Evolutionary conservation across 2,888 invertebrate genomes (phyloP).

Genomic region (Tolmerus cingulatus): DNA sequence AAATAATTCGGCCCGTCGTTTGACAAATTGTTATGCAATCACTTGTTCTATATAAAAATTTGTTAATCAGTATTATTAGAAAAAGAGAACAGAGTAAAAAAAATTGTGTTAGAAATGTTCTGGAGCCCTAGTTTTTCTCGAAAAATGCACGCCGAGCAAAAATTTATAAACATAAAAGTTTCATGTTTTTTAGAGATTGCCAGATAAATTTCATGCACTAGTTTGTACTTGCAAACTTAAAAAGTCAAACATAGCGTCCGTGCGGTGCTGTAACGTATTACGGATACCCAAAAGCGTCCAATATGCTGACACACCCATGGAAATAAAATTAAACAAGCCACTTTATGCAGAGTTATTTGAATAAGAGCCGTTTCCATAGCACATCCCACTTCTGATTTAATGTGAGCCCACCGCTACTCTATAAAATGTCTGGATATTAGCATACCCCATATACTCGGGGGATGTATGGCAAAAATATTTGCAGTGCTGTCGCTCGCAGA

Average conservation of each 20-base stretch:
- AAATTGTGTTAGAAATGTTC: too few relatives aligned
- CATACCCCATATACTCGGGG: not conserved
- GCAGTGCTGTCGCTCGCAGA: not conserved
- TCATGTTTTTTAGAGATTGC: too few relatives aligned
- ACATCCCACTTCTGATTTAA: not conserved
- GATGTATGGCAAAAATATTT: not conserved
- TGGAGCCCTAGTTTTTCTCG: too few relatives aligned
- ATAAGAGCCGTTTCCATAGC: not conserved
- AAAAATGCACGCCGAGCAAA: too few relatives aligned
- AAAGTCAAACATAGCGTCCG: not conserved
- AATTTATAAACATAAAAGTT: too few relatives aligned
- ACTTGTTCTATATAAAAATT: too few relatives aligned
- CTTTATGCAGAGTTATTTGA: not conserved
- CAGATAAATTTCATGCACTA: not conserved
- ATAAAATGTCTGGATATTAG: not conserved
- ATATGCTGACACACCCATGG: not conserved
- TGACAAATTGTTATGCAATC: too few relatives aligned
- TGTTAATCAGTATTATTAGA: too few relatives aligned
- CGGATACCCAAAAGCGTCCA: not conserved
- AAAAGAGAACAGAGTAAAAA: too few relatives aligned
- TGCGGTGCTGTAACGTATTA: not conserved
- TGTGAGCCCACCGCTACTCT: not conserved
- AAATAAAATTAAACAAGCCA: not conserved
- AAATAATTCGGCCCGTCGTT: too few relatives aligned
- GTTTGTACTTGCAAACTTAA: not conserved